A percentile compares a stretch with the other conserved stretches of the same genome.
Conservation (phyloP, 2,888 invertebrate genomes). For the Drosophila trichaetosa region DNA sequence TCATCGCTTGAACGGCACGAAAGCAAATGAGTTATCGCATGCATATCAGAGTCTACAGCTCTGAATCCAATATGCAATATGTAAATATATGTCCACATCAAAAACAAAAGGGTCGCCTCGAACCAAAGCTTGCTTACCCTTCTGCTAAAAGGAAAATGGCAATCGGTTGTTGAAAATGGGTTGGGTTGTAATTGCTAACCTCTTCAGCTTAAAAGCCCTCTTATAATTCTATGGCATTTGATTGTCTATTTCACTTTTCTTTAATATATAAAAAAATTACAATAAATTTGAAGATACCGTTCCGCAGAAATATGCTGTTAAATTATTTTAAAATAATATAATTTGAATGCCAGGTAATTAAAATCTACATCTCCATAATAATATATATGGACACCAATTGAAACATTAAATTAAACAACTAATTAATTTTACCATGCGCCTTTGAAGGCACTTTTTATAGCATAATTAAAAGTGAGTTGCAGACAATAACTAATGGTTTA, state of each 20-base stretch:
- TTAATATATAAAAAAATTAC: neutral
- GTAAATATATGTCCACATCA: conserved; percentile 45
- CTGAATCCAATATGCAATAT: conserved; percentile 33
- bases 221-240: neutral
- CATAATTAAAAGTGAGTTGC: neutral
- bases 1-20: conserved; percentile 2
- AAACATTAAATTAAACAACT: neutral
- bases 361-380: neutral
- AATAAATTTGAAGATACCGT: neutral
- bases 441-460: neutral
- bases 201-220: neutral
- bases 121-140: neutral
- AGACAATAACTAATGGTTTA: conserved; percentile 32
- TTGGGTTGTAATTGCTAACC: neutral
- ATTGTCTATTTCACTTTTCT: neutral
- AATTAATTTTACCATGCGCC: neutral
- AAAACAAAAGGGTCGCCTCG: conserved; percentile 16
- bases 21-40: conserved; percentile 2
- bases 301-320: neutral
- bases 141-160: neutral
- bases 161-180: neutral
- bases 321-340: neutral
- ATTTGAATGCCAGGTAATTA: neutral
- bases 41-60: neutral
- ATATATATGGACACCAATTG: neutral